These are phyloP conservation scores for Camelus bactrianus DNA, from an alignment of 2,113 vertebrate genomes.

Conservation along the genomic window DNA sequence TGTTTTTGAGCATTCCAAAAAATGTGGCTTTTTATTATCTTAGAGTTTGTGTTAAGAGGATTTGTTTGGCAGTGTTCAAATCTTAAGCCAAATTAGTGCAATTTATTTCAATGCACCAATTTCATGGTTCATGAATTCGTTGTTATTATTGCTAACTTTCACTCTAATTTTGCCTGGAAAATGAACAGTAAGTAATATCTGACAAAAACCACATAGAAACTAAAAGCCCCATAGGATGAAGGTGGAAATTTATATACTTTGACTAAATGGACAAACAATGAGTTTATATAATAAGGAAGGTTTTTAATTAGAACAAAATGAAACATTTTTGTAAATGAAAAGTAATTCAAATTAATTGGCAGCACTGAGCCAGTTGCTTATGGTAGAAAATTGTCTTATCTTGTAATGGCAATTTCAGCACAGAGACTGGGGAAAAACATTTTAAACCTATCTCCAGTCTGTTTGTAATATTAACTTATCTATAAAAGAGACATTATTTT, in stretches of 20 bases:
- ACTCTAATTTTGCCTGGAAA: slow-evolving; percentile 77
- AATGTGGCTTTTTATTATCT: slow-evolving; percentile 69
- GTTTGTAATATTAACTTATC: slow-evolving; percentile 33
- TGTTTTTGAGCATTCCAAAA: slow-evolving; percentile 69
- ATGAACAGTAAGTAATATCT: slow-evolving; percentile 71
- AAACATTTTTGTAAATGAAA: slow-evolving; percentile 59
- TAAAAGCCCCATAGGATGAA: slow-evolving; percentile 36
- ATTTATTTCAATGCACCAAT: slow-evolving; percentile 82
- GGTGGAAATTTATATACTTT: not conserved
- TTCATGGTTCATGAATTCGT: slow-evolving; percentile 79
- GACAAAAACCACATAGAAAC: slow-evolving; percentile 70
- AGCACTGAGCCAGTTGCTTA: not conserved
- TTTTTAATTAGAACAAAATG: slow-evolving; percentile 65
- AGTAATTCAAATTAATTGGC: not conserved
- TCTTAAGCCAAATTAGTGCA: slow-evolving; percentile 79
- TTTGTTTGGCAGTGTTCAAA: slow-evolving; percentile 82
- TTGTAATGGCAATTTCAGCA: not conserved
- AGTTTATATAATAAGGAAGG: slow-evolving; percentile 48
- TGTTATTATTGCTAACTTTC: slow-evolving; percentile 80
- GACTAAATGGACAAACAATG: slow-evolving; percentile 1
- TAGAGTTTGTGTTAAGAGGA: slow-evolving; percentile 58
- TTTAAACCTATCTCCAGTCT: slow-evolving; percentile 21
- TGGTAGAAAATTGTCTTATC: not conserved
- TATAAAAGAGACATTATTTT: slow-evolving; percentile 36
- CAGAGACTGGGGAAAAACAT: not conserved